Base-by-base conservation (phyloP, 2,888 invertebrate species). In the Troides oblongomaculatus region DNA sequence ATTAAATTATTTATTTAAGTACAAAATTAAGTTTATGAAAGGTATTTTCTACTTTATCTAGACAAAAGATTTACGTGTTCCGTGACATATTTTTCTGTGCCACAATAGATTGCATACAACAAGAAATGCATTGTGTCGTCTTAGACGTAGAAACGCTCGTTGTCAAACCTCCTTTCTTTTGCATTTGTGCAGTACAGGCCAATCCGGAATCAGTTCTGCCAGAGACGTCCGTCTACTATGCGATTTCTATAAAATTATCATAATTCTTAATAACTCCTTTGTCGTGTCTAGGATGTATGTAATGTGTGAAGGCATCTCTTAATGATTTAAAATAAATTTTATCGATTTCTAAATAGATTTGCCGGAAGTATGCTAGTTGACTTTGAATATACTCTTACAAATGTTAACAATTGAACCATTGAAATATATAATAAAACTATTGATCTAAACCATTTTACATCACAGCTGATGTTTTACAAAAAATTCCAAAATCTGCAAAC, bases 161-260 rank as follows among this genome's bases (percentile, higher is more conserved):
- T 85, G 84, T 94, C 96, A 95, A 96, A 97, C 97, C 97, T 97
- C 97, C 94, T 95, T 94, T 94, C 93, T 95, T 93, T 94, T 94
- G 94, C 95, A 95, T 94, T 95, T 95, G 92, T 96, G 96, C 88
- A 97, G 95, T 88, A 95, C 96, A 86, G 98, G 98, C 98, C 98
- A 98, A 94, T 98, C 98, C 86, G 98, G 98, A 92, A 98, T 98
- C 94, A 98, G 94, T 94, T 98, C 98, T 84, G 97, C 97, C 93
- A 98, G 94, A 85, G 97, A 97, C 87, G 95, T 96, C 94, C 97
- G 95, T 94, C 97, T 95, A 87, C 85, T 91, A 83, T 90, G 88
- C 82, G 86, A 83, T 91, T 87, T 91, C 92, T 92, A 92, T 83
- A 92, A 92, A 90, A 92, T 86, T 90, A 87, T 81, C 86, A 89